phyloP scores from a whole-genome alignment of 2,797 vertebrate genomes.

The Myotis daubentonii region DNA sequence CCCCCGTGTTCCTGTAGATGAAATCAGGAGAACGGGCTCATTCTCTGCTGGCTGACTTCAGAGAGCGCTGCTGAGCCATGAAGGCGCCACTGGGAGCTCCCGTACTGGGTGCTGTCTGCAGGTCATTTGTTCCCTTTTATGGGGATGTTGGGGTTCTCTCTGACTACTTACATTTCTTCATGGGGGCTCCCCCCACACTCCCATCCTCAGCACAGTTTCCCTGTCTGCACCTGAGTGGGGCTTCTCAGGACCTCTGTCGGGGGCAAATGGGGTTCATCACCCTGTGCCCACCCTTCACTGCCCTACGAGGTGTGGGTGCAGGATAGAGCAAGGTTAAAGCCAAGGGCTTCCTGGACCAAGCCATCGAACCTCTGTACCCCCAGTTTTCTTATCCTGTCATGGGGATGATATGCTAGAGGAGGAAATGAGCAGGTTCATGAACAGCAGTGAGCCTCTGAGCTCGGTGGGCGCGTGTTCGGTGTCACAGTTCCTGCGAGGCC shows the following conservation, averaged over 20 bases:
- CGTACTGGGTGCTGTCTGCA: not conserved
- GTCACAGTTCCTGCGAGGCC: not conserved
- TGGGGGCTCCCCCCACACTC: rapidly evolving
- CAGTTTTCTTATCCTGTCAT: not conserved
- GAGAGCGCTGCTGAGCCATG: not conserved
- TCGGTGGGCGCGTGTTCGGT: not conserved
- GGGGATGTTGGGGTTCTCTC: not conserved
- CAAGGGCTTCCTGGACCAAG: not conserved
- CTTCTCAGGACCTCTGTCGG: not conserved
- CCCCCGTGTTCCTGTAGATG: not conserved
- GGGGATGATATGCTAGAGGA: not conserved
- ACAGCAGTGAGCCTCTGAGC: rapidly evolving
- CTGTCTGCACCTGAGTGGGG: too few species aligned
- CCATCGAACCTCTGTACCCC: not conserved
- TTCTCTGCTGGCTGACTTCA: not conserved
- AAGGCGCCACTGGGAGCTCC: not conserved
- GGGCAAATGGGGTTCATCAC: not conserved
- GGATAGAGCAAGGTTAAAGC: not conserved
- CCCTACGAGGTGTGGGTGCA: not conserved
- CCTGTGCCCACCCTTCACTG: not conserved
- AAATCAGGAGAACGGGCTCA: not conserved
- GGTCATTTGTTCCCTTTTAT: not conserved
- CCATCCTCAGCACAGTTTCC: not conserved
- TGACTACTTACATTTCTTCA: not conserved
- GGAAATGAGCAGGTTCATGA: not conserved